Percentiles rank a stretch among this genome's conserved stretches.
These are phyloP conservation scores for Apodemus agrarius DNA, from an alignment of 2,797 vertebrate species.

Conservation along the genomic window DNA sequence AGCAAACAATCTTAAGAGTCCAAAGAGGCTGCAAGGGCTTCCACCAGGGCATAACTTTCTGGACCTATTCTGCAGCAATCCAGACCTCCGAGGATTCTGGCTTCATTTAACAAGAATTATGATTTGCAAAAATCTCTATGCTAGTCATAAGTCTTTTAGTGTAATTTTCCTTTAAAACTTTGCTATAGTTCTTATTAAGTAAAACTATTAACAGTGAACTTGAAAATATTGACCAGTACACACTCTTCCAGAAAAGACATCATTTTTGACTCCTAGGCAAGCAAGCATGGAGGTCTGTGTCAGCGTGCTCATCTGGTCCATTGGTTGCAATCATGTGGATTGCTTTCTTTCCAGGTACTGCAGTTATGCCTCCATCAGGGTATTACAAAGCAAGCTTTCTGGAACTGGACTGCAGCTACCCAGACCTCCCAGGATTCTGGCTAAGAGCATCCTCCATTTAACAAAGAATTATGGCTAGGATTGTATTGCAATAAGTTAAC, in stretches of 20 bases:
- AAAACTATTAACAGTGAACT: not conserved
- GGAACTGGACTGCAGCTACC: conserved; percentile 42
- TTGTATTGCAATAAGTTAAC: conserved; percentile 66
- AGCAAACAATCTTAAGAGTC: not conserved
- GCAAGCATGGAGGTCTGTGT: not conserved
- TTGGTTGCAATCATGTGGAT: not conserved
- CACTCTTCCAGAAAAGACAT: not conserved
- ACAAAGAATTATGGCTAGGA: conserved; percentile 73
- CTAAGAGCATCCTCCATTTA: conserved; percentile 57
- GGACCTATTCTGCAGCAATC: conserved; percentile 27
- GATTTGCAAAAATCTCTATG: not conserved
- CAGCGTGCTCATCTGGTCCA: not conserved
- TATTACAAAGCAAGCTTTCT: conserved; percentile 58
- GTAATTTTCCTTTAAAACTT: conserved; percentile 49
- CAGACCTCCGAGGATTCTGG: conserved; percentile 73
- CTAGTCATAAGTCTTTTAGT: conserved; percentile 1
- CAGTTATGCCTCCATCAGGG: not conserved
- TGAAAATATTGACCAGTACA: conserved; percentile 31
- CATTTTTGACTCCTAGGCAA: not conserved
- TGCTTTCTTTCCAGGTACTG: conserved; percentile 32
- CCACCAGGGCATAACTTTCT: conserved; percentile 30
- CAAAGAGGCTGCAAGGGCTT: not conserved
- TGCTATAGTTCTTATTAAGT: conserved; percentile 36
- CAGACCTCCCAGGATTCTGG: conserved; percentile 75
- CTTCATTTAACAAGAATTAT: conserved; percentile 74